phyloP scores from a whole-genome alignment of 1,140 invertebrate genomes.

The Drosophila leontia region DNA sequence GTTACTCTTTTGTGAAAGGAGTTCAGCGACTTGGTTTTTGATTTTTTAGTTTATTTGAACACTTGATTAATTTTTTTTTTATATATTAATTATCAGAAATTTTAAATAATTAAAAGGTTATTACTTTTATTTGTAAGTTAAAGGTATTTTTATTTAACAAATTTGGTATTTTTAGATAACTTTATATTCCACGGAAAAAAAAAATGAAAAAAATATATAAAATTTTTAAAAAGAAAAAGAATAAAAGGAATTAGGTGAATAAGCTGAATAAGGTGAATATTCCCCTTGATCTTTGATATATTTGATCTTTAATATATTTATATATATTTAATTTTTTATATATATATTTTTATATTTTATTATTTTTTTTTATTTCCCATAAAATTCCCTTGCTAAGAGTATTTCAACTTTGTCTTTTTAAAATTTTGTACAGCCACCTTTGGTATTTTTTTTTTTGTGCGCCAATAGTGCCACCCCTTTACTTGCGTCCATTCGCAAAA shows the following conservation, averaged over 20 bases:
- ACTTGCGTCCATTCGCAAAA: conserved; percentile 55
- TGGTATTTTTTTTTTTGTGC: conserved; percentile 5
- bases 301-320: too few species aligned
- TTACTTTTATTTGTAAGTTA: too few species aligned
- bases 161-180: too few species aligned
- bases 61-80: not conserved
- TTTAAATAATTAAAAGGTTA: not conserved
- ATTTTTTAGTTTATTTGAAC: not conserved
- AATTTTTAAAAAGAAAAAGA: too few species aligned
- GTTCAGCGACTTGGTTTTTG: not conserved
- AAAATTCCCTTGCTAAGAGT: not conserved
- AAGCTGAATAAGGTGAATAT: not conserved
- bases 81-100: too few species aligned
- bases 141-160: too few species aligned
- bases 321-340: not conserved
- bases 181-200: too few species aligned
- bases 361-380: not conserved
- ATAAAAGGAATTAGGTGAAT: too few species aligned
- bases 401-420: not conserved
- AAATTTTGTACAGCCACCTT: not conserved
- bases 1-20: not conserved
- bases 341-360: too few species aligned
- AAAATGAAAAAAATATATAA: too few species aligned
- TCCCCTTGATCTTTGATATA: too few species aligned
- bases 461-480: conserved; percentile 71